Evolutionary conservation across 2,888 invertebrate genomes (phyloP), one percentile per base, ranked within the genome.

Genomic region (Coelinius sp.): DNA sequence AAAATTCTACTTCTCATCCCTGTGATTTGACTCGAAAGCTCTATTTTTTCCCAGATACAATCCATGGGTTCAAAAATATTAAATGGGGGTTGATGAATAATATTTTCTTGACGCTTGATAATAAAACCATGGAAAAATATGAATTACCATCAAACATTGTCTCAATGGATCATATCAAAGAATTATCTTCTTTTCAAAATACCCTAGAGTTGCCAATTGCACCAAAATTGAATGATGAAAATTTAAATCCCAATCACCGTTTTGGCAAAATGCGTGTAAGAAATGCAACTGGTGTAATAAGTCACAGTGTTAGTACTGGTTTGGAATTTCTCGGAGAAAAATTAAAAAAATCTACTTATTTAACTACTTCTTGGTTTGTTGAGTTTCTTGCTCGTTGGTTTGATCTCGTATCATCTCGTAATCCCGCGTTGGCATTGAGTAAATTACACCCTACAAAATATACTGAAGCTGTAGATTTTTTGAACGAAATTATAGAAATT

Each of bases 41-140:
- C n/a, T 76, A 63, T 62, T 77, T 66, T 66, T 78, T 53, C 73
- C 49, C 78, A n/a, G 78, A 78, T 63, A 69, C 72, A 10, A 71
- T 73, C 7, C 80, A 80, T 72, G 24, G 73, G 7, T 78, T 77
- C 20, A 80, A 80, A 68, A 78, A 80, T 56, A 72, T 79, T 1
- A 79, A 78, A 59, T 38, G 68, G 1, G 75, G 74, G 65, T 44
- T 80, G 4, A 49, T 49, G 5, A 49, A 49, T 10, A 49, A 49
- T 20, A 3, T 8, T 2, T 5, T 49, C 6, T 20, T 49, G 2
- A 14, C 17, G n/a, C 49, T 49, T 4, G 20, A 49, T 49, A 3
- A 49, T 8, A 20, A 14, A 14, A 49, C 20, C n/a, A 14, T 49
- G 4, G 4, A 14, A 49, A 49, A 49, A 49, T 49, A 49, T 20